Evolutionary conservation across 2,113 vertebrate genomes (phyloP).

Genomic region (Callospermophilus lateralis): DNA sequence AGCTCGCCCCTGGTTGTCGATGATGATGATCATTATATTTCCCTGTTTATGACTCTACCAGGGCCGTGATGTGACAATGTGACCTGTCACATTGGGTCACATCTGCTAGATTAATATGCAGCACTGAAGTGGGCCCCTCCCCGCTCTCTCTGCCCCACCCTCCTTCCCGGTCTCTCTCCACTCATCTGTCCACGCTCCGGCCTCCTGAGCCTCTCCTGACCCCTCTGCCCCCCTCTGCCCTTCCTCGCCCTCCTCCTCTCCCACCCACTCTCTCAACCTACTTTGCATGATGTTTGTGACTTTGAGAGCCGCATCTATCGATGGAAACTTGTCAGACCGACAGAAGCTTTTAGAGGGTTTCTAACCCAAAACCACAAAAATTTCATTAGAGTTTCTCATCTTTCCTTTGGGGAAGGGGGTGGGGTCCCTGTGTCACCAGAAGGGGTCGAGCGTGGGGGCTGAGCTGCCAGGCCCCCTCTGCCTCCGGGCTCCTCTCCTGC

Average conservation of each 20-base stretch:
- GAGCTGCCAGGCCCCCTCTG: not conserved
- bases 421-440: not conserved
- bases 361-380: constrained; percentile 99
- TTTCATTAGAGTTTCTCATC: constrained; percentile 99
- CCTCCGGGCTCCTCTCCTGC: not conserved
- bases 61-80: constrained; percentile 97
- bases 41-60: constrained; percentile 89
- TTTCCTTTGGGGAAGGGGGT: constrained; percentile 85
- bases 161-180: constrained; percentile 86
- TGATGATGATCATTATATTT: constrained; percentile 81
- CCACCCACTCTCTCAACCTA: constrained; percentile 91
- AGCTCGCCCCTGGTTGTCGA: constrained; percentile 85
- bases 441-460: not conserved
- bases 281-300: constrained; percentile 99
- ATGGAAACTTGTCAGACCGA: constrained; percentile 99
- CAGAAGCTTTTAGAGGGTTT: constrained; percentile 99
- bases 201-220: constrained; percentile 93
- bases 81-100: constrained; percentile 94
- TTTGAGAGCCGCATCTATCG: constrained; percentile 99
- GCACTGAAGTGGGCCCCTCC: constrained; percentile 90
- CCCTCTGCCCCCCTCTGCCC: constrained; percentile 90
- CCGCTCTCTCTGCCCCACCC: constrained; percentile 89
- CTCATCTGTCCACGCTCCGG: constrained; percentile 88
- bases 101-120: constrained; percentile 94
- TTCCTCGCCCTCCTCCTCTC: constrained; percentile 87